Percentiles rank a stretch among this genome's conserved stretches.
Conservation (phyloP, 1,140 invertebrate species). For the Mylabris phalerata region DNA sequence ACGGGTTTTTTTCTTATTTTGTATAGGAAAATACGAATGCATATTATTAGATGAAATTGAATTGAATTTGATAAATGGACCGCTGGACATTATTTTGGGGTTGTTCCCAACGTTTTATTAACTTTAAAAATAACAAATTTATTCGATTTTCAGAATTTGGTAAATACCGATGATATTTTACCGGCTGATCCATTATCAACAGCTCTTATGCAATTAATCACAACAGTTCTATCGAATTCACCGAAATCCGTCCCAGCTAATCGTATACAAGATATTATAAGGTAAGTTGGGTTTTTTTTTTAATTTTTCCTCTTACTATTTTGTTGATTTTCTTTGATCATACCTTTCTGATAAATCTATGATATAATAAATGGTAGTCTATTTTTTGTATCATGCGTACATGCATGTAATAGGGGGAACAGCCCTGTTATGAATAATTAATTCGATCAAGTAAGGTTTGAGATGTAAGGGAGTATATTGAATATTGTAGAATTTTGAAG, state of each 20-base stretch:
- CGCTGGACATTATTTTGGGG: slow-evolving; percentile 3
- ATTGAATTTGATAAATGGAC: slow-evolving; percentile 12
- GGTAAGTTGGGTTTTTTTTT: slow-evolving; percentile 35
- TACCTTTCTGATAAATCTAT: slow-evolving; percentile 2
- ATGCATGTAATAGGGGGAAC: slow-evolving; percentile 6
- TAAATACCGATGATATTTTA: slow-evolving; percentile 31
- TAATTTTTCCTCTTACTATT: too few relatives aligned
- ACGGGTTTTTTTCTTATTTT: background rate
- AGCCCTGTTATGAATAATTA: slow-evolving; percentile 15
- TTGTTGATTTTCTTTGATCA: background rate
- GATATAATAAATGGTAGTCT: background rate
- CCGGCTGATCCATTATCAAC: slow-evolving; percentile 40
- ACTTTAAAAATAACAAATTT: slow-evolving; percentile 1
- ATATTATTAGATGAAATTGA: slow-evolving; percentile 15
- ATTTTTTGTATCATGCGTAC: slow-evolving; percentile 1
- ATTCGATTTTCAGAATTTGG: slow-evolving; percentile 24
- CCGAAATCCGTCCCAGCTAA: slow-evolving; percentile 27
- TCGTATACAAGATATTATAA: slow-evolving; percentile 44
- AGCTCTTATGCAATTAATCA: slow-evolving; percentile 41
- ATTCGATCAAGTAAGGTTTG: slow-evolving; percentile 8
- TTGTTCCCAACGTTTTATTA: background rate
- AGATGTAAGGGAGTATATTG: background rate
- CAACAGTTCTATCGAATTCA: slow-evolving; percentile 38
- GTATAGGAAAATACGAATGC: slow-evolving; percentile 7
- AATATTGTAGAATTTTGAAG: background rate